Percentiles rank a stretch among this genome's conserved stretches.
Conservation (phyloP, 1,140 invertebrate genomes). For the Megalonaias nervosa region DNA sequence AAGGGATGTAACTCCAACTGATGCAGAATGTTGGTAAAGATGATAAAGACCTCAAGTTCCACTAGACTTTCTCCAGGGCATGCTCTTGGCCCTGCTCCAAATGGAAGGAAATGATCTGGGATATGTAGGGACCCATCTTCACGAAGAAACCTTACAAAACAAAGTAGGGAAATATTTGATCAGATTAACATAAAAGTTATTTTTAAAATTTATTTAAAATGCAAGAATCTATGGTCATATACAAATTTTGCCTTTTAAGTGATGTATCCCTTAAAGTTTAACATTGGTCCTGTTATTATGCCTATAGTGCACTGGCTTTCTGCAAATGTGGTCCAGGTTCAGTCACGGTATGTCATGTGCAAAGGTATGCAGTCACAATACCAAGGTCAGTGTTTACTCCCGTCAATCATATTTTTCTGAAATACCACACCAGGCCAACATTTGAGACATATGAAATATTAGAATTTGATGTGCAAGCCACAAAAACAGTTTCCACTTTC, state of each 20-base stretch:
- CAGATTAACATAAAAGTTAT: background rate
- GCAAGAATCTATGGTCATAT: background rate
- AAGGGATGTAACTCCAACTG: slow-evolving; percentile 34
- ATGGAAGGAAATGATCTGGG: slow-evolving; percentile 59
- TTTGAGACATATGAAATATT: too few species aligned
- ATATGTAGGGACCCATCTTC: slow-evolving; percentile 42
- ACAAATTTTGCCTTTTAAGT: background rate
- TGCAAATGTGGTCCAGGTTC: too few species aligned
- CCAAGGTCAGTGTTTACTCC: too few species aligned
- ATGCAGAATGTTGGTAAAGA: slow-evolving; percentile 54
- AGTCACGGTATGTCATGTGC: too few species aligned
- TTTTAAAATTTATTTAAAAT: background rate
- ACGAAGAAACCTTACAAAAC: slow-evolving; percentile 46
- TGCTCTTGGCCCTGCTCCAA: slow-evolving; percentile 47
- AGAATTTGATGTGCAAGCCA: too few species aligned
- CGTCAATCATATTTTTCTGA: too few species aligned
- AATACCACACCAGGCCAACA: too few species aligned
- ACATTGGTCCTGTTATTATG: too few species aligned
- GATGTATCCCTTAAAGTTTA: too few species aligned
- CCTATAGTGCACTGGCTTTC: too few species aligned
- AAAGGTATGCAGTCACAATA: too few species aligned
- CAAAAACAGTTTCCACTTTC: too few species aligned
- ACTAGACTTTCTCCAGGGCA: slow-evolving; percentile 59
- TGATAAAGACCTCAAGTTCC: slow-evolving; percentile 52
- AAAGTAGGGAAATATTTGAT: background rate